phyloP scores from a whole-genome alignment of 2,797 vertebrate genomes.

The Cyclopterus lumpus region DNA sequence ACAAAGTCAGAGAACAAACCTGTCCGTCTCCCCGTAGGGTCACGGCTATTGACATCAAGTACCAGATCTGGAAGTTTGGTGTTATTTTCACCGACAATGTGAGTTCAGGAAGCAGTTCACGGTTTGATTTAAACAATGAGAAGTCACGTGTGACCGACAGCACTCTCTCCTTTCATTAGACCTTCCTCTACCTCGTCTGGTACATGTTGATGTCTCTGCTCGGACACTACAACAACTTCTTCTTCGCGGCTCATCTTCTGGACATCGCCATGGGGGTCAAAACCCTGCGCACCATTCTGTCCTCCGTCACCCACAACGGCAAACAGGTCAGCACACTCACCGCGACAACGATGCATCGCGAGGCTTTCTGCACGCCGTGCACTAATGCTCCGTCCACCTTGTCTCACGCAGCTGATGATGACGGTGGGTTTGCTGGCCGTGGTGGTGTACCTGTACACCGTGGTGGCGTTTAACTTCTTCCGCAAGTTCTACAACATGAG shows the following conservation, averaged over 20 bases:
- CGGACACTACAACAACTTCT: slow-evolving; percentile 98
- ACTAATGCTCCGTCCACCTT: not conserved
- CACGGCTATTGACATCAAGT: slow-evolving; percentile 93
- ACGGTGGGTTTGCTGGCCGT: slow-evolving; percentile 93
- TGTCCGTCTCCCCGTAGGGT: slow-evolving; percentile 79
- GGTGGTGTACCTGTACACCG: slow-evolving; percentile 94
- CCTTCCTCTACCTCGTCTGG: slow-evolving; percentile 95
- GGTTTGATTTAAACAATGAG: not conserved
- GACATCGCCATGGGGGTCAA: slow-evolving; percentile 98
- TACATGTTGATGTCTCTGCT: slow-evolving; percentile 93
- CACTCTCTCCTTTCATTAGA: slow-evolving; percentile 73
- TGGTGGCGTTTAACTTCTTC: slow-evolving; percentile 98
- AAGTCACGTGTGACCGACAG: not conserved
- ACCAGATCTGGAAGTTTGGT: slow-evolving; percentile 97
- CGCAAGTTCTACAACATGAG: slow-evolving; percentile 98
- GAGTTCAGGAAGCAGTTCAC: slow-evolving; percentile 63
- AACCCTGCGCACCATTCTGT: slow-evolving; percentile 94
- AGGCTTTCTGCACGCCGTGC: not conserved
- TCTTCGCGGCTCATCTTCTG: slow-evolving; percentile 91
- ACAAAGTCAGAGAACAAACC: not conserved
- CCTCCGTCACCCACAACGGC: slow-evolving; percentile 95
- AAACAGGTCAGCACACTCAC: slow-evolving; percentile 87
- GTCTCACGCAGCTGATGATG: slow-evolving; percentile 86
- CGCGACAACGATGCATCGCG: not conserved
- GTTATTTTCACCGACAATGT: slow-evolving; percentile 96